Evolutionary conservation across 2,888 invertebrate species (phyloP).

Genomic region (Hydropsyche betteni): DNA sequence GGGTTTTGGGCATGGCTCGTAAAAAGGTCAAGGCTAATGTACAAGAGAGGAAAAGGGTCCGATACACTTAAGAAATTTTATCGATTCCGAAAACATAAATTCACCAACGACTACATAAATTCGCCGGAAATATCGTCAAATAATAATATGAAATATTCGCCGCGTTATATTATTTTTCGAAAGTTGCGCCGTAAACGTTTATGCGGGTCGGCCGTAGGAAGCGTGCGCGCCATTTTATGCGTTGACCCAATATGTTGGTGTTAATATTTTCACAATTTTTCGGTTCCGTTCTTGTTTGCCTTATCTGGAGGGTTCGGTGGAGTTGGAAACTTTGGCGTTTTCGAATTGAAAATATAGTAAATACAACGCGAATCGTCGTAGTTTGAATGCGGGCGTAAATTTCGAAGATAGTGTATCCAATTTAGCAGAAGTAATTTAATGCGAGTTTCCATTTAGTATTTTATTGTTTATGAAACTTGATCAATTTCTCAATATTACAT

Average conservation of each 20-base stretch:
- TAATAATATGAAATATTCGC: slow-evolving; percentile 3
- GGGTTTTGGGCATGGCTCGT: slow-evolving; percentile 5
- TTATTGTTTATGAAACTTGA: too few relatives aligned
- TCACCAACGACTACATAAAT: slow-evolving; percentile 17
- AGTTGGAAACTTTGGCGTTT: neutral
- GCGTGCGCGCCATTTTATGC: too few relatives aligned
- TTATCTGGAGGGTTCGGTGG: neutral
- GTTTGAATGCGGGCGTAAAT: too few relatives aligned
- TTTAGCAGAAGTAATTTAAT: too few relatives aligned
- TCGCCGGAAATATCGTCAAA: slow-evolving; percentile 23
- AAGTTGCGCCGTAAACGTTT: too few relatives aligned
- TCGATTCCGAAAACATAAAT: slow-evolving; percentile 24
- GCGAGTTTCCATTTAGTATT: too few relatives aligned
- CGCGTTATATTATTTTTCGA: neutral
- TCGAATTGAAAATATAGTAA: too few relatives aligned
- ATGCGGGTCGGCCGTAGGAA: too few relatives aligned
- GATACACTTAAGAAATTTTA: slow-evolving; percentile 23
- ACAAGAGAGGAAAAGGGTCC: slow-evolving; percentile 5
- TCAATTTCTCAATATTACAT: too few relatives aligned
- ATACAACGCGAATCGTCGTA: too few relatives aligned
- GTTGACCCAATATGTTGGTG: too few relatives aligned
- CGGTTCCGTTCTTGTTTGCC: neutral
- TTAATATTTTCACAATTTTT: neutral
- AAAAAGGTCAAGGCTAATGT: slow-evolving; percentile 19
- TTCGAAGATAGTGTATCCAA: too few relatives aligned